phyloP scores from a whole-genome alignment of 2,797 vertebrate species.

The Poeciliopsis infans region DNA sequence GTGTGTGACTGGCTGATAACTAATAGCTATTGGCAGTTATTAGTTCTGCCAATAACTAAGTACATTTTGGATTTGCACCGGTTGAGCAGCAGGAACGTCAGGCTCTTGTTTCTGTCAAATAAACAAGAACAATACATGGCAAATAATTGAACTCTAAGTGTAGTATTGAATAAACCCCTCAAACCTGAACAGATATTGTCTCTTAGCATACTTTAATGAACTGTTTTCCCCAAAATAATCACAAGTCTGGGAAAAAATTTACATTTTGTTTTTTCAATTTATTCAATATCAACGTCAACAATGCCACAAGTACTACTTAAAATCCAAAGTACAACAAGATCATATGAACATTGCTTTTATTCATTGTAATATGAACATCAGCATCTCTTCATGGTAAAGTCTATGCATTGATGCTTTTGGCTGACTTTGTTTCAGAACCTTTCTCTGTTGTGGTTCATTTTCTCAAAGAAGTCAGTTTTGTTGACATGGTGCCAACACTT shows the following conservation, averaged over 20 bases:
- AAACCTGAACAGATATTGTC: neutral
- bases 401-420: conserved; percentile 78
- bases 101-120: too few relatives aligned
- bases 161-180: neutral
- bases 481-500: conserved; percentile 36
- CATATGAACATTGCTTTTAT: neutral
- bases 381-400: conserved; percentile 69
- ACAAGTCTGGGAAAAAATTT: neutral
- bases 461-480: conserved; percentile 79
- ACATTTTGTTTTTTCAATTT: conserved; percentile 15
- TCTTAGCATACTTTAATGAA: neutral
- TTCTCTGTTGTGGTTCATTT: conserved; percentile 28
- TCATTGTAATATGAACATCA: conserved; percentile 52
- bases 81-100: neutral
- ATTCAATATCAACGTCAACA: conserved; percentile 67
- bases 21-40: too few relatives aligned
- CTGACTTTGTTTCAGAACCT: conserved; percentile 69
- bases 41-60: neutral
- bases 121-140: neutral
- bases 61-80: neutral
- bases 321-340: conserved; percentile 81
- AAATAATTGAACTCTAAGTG: neutral
- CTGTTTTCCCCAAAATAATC: neutral
- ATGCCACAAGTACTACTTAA: conserved; percentile 83
- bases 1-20: too few relatives aligned